Conservation (phyloP, 2,113 vertebrate genomes). For the Sminthopsis crassicaudata region DNA sequence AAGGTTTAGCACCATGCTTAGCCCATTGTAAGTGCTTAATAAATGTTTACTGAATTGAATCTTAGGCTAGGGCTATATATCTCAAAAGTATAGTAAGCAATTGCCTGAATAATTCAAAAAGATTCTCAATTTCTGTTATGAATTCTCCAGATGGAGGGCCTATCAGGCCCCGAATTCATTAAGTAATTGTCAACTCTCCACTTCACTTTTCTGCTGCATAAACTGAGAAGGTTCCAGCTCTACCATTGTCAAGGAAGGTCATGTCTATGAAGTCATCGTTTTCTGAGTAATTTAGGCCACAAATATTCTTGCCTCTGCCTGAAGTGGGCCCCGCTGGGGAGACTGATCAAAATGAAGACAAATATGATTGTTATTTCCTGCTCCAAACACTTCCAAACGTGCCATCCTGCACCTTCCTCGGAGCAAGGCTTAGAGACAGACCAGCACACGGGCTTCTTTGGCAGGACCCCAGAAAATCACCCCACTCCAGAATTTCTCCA, state of each 20-base stretch:
- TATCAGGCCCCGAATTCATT: constrained; percentile 15
- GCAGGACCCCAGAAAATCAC: not conserved
- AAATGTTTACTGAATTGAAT: not conserved
- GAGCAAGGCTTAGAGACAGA: not conserved
- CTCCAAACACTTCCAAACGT: not conserved
- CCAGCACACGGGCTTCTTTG: not conserved
- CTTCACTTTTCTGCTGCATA: not conserved
- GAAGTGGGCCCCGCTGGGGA: not conserved
- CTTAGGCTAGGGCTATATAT: not conserved
- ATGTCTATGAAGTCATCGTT: constrained; percentile 1
- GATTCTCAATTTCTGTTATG: not conserved
- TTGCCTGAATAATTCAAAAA: not conserved
- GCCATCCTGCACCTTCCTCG: not conserved
- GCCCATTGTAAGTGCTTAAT: not conserved
- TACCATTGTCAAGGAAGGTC: constrained; percentile 19
- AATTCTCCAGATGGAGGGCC: constrained; percentile 23
- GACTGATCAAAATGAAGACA: not conserved
- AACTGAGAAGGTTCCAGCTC: not conserved
- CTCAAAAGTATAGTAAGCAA: constrained; percentile 7
- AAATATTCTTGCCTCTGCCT: constrained; percentile 25
- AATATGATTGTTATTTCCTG: not conserved
- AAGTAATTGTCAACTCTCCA: constrained; percentile 20
- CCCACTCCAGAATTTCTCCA: not conserved
- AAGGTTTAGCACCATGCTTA: too few relatives aligned
- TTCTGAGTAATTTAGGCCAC: not conserved